Conservation (phyloP, 92 coral and sea anemone genomes). For the Epizoanthus scotinus region DNA sequence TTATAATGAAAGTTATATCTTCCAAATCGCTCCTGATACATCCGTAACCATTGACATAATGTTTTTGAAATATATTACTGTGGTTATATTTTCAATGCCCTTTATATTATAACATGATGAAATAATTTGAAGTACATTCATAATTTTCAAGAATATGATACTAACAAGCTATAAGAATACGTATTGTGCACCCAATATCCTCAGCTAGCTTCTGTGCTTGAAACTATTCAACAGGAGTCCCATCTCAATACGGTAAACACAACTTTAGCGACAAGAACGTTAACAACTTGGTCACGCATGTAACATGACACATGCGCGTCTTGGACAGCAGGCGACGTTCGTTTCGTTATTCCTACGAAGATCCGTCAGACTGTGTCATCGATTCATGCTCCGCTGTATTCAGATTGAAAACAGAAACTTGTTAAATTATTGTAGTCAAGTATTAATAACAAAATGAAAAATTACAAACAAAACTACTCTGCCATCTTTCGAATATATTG, state of each 20-base stretch:
- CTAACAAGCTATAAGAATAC: background rate
- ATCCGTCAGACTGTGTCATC: background rate
- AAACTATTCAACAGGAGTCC: background rate
- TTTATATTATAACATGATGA: background rate
- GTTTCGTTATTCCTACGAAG: background rate
- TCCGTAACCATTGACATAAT: background rate
- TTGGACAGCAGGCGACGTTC: too few species aligned
- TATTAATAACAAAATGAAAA: too few species aligned
- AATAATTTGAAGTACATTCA: background rate
- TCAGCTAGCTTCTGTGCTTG: background rate
- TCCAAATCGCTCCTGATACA: background rate
- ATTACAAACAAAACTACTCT: too few species aligned
- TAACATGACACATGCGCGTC: background rate
- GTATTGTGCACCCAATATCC: too few species aligned
- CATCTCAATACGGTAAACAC: background rate
- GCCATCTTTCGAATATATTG: too few species aligned
- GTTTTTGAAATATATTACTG: background rate
- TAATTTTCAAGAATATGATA: background rate
- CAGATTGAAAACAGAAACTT: slow-evolving; percentile 10
- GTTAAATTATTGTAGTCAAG: background rate
- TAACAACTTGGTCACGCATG: background rate
- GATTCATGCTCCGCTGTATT: slow-evolving; percentile 20
- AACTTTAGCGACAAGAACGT: background rate
- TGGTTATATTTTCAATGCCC: background rate
- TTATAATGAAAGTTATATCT: background rate